Evolutionary conservation across 2,113 vertebrate genomes (phyloP).

Genomic region (Nibea albiflora): DNA sequence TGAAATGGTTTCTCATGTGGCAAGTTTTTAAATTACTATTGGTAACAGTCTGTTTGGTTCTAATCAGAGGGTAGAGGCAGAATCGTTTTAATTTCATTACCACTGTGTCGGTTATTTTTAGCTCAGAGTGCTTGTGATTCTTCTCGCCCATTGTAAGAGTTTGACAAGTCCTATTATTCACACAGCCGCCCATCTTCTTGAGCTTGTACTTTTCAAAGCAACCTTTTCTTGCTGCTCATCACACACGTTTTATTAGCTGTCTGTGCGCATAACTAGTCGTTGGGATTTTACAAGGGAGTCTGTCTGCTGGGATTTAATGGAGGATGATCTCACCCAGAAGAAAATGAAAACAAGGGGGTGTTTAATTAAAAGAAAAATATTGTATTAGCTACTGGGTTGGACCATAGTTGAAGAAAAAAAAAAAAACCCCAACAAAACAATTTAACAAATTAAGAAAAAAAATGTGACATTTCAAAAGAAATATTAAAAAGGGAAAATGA

Average conservation of each 20-base stretch:
- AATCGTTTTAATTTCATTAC: constrained; percentile 72
- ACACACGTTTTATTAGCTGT: constrained; percentile 53
- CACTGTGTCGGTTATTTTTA: constrained; percentile 72
- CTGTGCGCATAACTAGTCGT: constrained; percentile 48
- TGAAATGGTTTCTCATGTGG: constrained; percentile 33
- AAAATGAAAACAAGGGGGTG: background rate
- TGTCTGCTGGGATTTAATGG: constrained; percentile 32
- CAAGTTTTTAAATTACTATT: constrained; percentile 65
- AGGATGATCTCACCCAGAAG: constrained; percentile 25
- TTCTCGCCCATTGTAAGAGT: constrained; percentile 69
- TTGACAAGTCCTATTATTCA: constrained; percentile 77
- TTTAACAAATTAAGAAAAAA: background rate
- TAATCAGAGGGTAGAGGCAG: constrained; percentile 61
- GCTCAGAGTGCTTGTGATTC: constrained; percentile 65
- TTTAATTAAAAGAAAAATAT: background rate
- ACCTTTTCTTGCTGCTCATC: constrained; percentile 59
- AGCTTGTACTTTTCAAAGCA: constrained; percentile 65
- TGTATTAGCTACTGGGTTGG: background rate
- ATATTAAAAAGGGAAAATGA: background rate
- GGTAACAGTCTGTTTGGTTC: constrained; percentile 62
- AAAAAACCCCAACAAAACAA: too few relatives aligned
- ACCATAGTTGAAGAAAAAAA: background rate
- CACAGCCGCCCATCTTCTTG: constrained; percentile 63
- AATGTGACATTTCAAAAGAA: background rate
- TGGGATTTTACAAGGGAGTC: constrained; percentile 51